A percentile compares a stretch with the other conserved stretches of the same genome.
These are phyloP conservation scores for Idaea aversata DNA, from an alignment of 2,888 invertebrate genomes.

Conservation along the genomic window DNA sequence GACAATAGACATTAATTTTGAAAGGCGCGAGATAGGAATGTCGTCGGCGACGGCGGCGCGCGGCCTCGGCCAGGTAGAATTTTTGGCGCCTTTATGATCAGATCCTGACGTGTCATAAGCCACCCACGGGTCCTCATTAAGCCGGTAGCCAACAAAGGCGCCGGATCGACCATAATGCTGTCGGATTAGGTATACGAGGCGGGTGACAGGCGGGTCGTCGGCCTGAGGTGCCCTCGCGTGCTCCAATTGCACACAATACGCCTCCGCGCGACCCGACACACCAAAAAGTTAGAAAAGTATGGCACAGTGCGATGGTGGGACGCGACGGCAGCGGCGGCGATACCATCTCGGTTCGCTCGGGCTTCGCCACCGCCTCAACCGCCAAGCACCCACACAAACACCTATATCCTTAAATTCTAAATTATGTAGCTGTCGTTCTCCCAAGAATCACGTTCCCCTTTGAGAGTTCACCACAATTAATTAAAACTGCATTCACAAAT, in stretches of 20 bases:
- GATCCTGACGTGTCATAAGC: conserved; percentile 77
- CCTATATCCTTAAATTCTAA: conserved; percentile 47
- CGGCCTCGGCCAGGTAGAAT: conserved; percentile 70
- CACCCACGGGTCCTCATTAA: conserved; percentile 76
- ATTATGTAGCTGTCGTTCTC: conserved; percentile 49
- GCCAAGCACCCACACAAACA: conserved; percentile 39
- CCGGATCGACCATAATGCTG: conserved; percentile 70
- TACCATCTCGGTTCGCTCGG: conserved; percentile 55
- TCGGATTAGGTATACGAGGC: conserved; percentile 64
- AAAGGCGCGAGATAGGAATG: conserved; percentile 72
- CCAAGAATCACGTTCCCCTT: conserved; percentile 47
- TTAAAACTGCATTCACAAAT: conserved; percentile 64
- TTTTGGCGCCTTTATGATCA: conserved; percentile 79
- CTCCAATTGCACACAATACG: conserved; percentile 74
- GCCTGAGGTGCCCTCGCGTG: conserved; percentile 73
- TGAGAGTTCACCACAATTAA: conserved; percentile 61
- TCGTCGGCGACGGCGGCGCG: conserved; percentile 44
- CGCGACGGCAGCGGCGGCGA: conserved; percentile 40
- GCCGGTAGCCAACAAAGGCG: conserved; percentile 77
- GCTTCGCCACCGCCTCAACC: conserved; percentile 35
- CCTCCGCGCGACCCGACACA: conserved; percentile 63
- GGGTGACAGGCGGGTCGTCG: conserved; percentile 66
- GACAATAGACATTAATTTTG: conserved; percentile 76
- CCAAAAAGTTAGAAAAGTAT: conserved; percentile 79
- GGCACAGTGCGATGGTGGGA: conserved; percentile 47